These are phyloP conservation scores for Leptinotarsa peninsularis DNA, from an alignment of 2,888 invertebrate genomes.

Conservation along the genomic window DNA sequence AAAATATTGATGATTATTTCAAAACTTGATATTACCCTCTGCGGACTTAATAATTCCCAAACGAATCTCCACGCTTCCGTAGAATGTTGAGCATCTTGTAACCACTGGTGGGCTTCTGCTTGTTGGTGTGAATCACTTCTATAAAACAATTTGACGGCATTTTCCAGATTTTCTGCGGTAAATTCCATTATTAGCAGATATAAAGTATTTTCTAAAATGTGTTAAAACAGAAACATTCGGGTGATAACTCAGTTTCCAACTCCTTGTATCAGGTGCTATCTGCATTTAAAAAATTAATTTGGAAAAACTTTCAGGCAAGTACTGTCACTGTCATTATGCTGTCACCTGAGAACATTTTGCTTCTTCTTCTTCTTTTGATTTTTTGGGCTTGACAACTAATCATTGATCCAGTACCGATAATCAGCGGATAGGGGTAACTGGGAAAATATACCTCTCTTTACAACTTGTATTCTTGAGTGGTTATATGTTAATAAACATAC, in stretches of 20 bases:
- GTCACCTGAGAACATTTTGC: not conserved
- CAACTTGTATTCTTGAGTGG: no score
- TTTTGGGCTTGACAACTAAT: no score
- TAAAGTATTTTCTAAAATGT: constrained; percentile 1
- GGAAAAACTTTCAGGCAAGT: not conserved
- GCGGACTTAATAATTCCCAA: constrained; percentile 87
- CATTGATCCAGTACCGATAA: not conserved
- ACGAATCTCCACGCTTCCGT: constrained; percentile 93
- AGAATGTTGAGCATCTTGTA: constrained; percentile 86
- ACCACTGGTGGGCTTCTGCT: constrained; percentile 85
- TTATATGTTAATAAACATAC: no score
- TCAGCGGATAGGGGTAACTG: no score
- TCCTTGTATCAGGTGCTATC: constrained; percentile 5
- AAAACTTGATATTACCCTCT: constrained; percentile 73
- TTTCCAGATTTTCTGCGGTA: constrained; percentile 75
- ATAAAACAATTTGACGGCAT: constrained; percentile 78
- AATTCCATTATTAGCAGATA: constrained; percentile 69
- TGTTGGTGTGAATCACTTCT: constrained; percentile 74
- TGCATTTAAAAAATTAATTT: constrained; percentile 10
- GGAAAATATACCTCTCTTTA: not conserved
- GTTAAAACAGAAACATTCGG: constrained; percentile 8
- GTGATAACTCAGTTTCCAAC: not conserved
- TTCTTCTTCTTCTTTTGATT: no score
- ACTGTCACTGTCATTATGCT: not conserved
- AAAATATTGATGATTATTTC: constrained; percentile 17